Evolutionary conservation across 1,140 invertebrate genomes (phyloP).

Genomic region (Fopius arisanus): DNA sequence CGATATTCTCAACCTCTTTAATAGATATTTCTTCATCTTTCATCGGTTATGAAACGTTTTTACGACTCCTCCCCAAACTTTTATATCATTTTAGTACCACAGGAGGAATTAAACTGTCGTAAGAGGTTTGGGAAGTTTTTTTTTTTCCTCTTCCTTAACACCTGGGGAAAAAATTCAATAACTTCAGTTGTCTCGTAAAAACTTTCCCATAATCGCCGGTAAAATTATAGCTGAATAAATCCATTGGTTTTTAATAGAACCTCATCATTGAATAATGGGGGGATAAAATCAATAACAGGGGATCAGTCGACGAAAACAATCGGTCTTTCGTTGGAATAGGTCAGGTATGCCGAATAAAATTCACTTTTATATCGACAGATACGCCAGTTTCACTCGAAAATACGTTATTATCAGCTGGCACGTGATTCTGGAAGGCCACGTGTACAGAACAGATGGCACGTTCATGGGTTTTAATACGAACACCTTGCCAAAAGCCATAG

Average conservation of each 20-base stretch:
- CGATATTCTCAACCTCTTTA: neutral
- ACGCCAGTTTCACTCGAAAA: neutral
- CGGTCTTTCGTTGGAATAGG: neutral
- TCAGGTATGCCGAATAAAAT: neutral
- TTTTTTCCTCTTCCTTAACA: neutral
- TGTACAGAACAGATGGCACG: neutral
- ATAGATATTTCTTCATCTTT: neutral
- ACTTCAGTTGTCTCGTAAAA: neutral
- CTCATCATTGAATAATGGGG: neutral
- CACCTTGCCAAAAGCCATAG: neutral
- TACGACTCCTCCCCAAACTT: neutral
- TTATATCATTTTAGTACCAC: slow-evolving; percentile 10
- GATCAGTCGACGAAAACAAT: too few species aligned
- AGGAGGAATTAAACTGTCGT: slow-evolving; percentile 13
- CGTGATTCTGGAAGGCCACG: slow-evolving; percentile 1
- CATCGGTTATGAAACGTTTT: slow-evolving; percentile 3
- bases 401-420: slow-evolving; percentile 12
- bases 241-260: neutral
- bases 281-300: too few species aligned
- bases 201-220: neutral
- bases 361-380: neutral
- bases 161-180: neutral
- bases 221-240: neutral
- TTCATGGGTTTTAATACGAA: neutral
- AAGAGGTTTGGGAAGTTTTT: neutral